These are phyloP conservation scores for Hirundo rustica DNA, from an alignment of 2,797 vertebrate species.

Conservation along the genomic window DNA sequence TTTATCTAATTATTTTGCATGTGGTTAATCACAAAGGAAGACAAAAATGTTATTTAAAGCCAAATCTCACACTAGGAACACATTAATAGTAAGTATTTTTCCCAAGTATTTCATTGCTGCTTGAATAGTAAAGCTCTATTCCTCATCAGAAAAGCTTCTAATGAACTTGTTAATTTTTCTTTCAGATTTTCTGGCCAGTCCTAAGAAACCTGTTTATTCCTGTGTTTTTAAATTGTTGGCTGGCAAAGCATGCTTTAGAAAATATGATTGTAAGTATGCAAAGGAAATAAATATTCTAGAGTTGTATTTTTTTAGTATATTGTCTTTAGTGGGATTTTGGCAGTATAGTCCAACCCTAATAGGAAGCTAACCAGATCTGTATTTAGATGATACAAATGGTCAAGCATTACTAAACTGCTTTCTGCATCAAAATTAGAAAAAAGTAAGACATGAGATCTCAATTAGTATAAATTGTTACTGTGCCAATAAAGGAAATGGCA, in stretches of 20 bases:
- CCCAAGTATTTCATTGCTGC: not conserved
- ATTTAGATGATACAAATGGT: not conserved
- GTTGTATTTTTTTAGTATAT: not conserved
- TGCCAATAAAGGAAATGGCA: not conserved
- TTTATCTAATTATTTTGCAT: not conserved
- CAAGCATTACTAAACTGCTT: slow-evolving; percentile 5
- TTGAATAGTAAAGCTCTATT: not conserved
- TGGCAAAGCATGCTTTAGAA: slow-evolving; percentile 84
- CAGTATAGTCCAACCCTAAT: not conserved
- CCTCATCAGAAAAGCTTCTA: slow-evolving; percentile 5
- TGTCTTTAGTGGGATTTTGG: not conserved
- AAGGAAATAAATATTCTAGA: not conserved
- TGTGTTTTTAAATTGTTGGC: slow-evolving; percentile 84
- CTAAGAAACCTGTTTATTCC: slow-evolving; percentile 83
- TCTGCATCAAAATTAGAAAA: slow-evolving; percentile 11
- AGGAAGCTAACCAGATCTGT: not conserved
- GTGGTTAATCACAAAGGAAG: not conserved
- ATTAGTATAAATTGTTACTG: not conserved
- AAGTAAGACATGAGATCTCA: not conserved
- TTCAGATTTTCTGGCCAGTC: slow-evolving; percentile 83
- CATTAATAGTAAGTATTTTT: not conserved
- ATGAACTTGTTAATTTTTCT: slow-evolving; percentile 49
- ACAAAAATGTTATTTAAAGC: not conserved
- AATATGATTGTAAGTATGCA: slow-evolving; percentile 85
- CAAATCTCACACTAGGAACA: not conserved